Conservation (phyloP, 2,113 vertebrate genomes). For the Triplophysa dalaica region DNA sequence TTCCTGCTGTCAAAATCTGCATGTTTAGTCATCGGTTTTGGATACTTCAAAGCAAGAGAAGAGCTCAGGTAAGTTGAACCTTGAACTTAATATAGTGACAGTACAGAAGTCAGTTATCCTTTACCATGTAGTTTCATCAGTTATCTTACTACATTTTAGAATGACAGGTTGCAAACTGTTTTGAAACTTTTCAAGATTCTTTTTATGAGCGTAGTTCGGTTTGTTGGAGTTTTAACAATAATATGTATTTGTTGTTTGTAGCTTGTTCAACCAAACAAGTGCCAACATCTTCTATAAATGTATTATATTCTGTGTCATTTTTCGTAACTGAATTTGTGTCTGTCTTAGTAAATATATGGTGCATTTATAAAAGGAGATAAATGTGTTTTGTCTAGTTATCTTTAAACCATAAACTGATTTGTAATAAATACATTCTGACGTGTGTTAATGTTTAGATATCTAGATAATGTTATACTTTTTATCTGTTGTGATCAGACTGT, state of each 20-base stretch:
- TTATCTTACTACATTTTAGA: not conserved
- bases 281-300: not conserved
- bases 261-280: not conserved
- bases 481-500: not conserved
- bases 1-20: conserved; percentile 18
- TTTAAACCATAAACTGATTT: not conserved
- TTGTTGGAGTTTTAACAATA: not conserved
- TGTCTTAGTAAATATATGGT: not conserved
- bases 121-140: not conserved
- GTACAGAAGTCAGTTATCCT: not conserved
- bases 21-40: conserved; percentile 2
- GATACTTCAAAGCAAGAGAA: not conserved
- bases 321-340: not conserved
- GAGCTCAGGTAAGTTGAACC: conserved; percentile 42
- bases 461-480: not conserved
- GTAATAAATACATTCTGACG: not conserved
- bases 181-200: no score
- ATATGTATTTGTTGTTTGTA: not conserved
- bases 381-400: not conserved
- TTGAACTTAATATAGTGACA: conserved; percentile 10
- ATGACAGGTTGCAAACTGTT: no score
- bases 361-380: not conserved
- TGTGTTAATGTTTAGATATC: no score
- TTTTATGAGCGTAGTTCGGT: no score
- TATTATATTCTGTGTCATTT: not conserved